Base-by-base conservation (phyloP, 2,888 invertebrate genomes). In the Corbicula japonica region DNA sequence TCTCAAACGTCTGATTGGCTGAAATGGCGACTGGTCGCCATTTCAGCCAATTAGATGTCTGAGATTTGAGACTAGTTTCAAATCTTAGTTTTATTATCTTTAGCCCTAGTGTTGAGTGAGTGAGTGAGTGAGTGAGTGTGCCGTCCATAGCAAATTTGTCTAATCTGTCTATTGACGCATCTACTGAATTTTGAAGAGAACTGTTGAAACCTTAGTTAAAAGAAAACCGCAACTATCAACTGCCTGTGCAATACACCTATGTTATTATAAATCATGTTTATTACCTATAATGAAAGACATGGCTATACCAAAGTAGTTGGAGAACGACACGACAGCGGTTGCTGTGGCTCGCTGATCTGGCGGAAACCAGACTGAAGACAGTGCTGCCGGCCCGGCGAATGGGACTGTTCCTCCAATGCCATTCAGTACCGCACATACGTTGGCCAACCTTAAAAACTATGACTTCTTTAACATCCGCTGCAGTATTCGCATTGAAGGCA, bases 291-390 rank as follows among this genome's bases (percentile, higher is more conserved):
- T 73, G 69, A 92, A 92, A 15, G 90, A 85, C 21, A 87, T 61
- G 2, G 88, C 88, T 0, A 89, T 81, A 8, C 91, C 91, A 23
- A 88, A 61, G 30, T 84, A 86, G 68, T 80, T 87, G 38, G 83
- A 70, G 44, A 86, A 80, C 12, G 87, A 83, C 0, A 82, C 78
- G 1, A 87, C 73, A 23, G 91, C 88, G 1, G 91, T 91, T 4
- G 87, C 85, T 23, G 94, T 94, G 15, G 94, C 94, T 61, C 94
- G 85, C 86, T 94, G 91, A 50, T 93, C 87, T 18, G 90, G 90
- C 8, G 94, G 93, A 80, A 94, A 94, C 94, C 94, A 94, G 28
- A 92, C 86, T 8, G 94, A 92, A 5, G 94, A 94, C 3, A 94
- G 56, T 18, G 93, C 84, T 1, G 93, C 90, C n/a, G 93, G 93